Evolutionary conservation across 2,888 invertebrate genomes (phyloP).

Genomic region (Diaperis boleti): DNA sequence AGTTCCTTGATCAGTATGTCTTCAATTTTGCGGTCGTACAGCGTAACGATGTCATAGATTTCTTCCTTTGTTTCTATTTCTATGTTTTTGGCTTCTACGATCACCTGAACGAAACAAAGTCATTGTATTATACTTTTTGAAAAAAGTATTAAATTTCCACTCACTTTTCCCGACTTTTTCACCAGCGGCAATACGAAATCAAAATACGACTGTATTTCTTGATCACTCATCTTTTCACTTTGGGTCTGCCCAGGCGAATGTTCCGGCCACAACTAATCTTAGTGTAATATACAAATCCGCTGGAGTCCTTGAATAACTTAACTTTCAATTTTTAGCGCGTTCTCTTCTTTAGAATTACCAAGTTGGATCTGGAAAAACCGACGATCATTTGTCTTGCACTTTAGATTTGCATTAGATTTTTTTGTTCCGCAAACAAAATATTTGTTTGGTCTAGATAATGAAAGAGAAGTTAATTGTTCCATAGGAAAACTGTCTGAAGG

Average conservation of each 20-base stretch:
- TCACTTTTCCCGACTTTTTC: constrained; percentile 68
- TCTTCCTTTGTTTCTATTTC: constrained; percentile 71
- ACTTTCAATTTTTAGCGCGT: constrained; percentile 28
- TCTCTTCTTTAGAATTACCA: not conserved
- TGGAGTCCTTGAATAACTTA: constrained; percentile 19
- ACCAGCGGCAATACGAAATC: constrained; percentile 66
- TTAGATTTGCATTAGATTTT: constrained; percentile 5
- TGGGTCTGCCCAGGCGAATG: constrained; percentile 3
- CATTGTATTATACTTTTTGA: no score
- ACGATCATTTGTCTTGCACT: constrained; percentile 1
- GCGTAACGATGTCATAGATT: constrained; percentile 81
- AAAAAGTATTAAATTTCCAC: no score
- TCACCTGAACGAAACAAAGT: constrained; percentile 69
- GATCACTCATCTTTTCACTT: constrained; percentile 26
- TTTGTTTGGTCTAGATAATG: constrained; percentile 25
- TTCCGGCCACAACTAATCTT: not conserved
- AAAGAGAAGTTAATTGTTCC: constrained; percentile 26
- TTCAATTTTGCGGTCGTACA: constrained; percentile 82
- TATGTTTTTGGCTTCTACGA: constrained; percentile 69
- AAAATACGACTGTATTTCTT: constrained; percentile 64
- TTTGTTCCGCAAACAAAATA: not conserved
- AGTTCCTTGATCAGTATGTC: constrained; percentile 74
- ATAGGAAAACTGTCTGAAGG: constrained; percentile 30
- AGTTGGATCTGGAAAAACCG: constrained; percentile 4
- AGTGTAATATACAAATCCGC: constrained; percentile 4